A percentile compares a stretch with the other conserved stretches of the same genome.
These are phyloP conservation scores for Serranochromis macrocephalus DNA, from an alignment of 2,113 vertebrate species.

Conservation along the genomic window DNA sequence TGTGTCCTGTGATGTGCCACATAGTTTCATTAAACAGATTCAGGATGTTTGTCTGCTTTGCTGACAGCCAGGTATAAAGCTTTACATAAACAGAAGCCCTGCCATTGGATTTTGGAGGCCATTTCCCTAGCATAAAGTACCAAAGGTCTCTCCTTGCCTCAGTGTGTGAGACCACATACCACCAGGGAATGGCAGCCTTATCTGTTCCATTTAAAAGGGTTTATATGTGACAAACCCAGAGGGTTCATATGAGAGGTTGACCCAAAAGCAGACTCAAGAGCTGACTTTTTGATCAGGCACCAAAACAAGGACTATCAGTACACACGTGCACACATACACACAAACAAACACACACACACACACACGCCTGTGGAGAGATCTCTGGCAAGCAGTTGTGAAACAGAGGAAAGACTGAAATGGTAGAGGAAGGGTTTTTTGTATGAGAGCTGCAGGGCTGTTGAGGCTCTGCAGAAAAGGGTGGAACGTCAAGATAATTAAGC, in stretches of 20 bases:
- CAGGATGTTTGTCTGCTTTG: background rate
- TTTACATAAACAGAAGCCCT: background rate
- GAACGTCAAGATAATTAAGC: background rate
- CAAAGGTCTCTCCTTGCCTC: background rate
- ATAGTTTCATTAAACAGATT: background rate
- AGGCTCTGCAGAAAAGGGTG: background rate
- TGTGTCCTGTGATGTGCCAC: background rate
- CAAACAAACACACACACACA: background rate
- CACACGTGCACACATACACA: fast-evolving
- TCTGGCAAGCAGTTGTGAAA: background rate
- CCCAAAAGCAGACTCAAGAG: background rate
- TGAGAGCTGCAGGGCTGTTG: background rate
- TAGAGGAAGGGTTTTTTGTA: background rate
- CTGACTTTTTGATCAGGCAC: background rate
- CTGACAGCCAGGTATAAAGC: background rate
- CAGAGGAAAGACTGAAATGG: background rate
- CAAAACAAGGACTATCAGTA: background rate
- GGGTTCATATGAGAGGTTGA: background rate
- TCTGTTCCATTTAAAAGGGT: background rate
- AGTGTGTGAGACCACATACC: background rate
- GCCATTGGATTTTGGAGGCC: fast-evolving
- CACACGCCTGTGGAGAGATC: background rate
- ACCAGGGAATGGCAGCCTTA: background rate
- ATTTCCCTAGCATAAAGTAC: background rate
- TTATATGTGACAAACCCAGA: background rate